These are phyloP conservation scores for Chiloscyllium plagiosum DNA, from an alignment of 2,113 vertebrate genomes.

Conservation along the genomic window DNA sequence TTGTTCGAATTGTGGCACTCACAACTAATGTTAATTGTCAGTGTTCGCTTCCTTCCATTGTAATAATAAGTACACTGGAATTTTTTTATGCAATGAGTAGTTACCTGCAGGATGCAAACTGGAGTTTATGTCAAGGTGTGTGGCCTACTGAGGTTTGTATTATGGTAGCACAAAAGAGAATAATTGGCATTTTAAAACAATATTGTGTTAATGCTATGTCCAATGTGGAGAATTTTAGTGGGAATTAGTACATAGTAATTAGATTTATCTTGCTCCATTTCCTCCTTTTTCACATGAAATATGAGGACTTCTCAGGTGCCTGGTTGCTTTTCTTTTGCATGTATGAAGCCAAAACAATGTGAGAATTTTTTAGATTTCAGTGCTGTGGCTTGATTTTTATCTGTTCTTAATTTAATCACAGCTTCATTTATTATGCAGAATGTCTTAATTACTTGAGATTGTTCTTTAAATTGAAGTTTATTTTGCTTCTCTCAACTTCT, in stretches of 20 bases:
- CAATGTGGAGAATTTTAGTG: background rate
- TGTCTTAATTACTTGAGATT: background rate
- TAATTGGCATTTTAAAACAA: background rate
- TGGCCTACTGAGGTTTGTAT: background rate
- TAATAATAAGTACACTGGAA: slow-evolving; percentile 10
- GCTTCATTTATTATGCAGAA: background rate
- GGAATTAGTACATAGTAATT: background rate
- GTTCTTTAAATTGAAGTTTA: background rate
- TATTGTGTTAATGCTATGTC: background rate
- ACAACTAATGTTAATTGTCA: slow-evolving; percentile 27
- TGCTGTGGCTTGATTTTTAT: background rate
- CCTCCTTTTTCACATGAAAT: no score
- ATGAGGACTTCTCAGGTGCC: background rate
- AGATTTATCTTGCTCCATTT: background rate
- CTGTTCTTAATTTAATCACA: background rate
- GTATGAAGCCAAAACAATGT: background rate
- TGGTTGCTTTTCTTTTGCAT: background rate
- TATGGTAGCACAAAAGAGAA: background rate
- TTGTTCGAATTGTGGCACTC: slow-evolving; percentile 23
- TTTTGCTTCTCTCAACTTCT: background rate
- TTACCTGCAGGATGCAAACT: slow-evolving; percentile 28
- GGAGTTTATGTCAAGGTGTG: slow-evolving; percentile 27
- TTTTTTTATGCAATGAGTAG: background rate
- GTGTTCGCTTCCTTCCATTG: slow-evolving; percentile 14
- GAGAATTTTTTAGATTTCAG: background rate